These are phyloP conservation scores for Pipistrellus kuhlii DNA, from an alignment of 2,797 vertebrate species.

Conservation along the genomic window DNA sequence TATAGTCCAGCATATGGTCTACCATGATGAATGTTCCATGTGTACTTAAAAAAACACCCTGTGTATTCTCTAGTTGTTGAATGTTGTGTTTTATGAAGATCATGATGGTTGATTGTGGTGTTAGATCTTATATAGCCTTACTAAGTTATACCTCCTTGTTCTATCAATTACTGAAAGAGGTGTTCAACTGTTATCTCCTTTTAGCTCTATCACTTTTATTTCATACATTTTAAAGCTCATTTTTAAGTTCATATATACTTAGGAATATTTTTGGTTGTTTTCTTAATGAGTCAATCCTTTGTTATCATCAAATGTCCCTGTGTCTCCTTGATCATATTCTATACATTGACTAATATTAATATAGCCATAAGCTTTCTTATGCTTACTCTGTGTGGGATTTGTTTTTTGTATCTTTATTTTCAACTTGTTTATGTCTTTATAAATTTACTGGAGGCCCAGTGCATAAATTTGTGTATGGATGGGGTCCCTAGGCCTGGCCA, in stretches of 20 bases:
- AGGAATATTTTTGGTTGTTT: not conserved
- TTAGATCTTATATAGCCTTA: too few species aligned
- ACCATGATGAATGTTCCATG: too few species aligned
- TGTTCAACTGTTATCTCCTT: too few species aligned
- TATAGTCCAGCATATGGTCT: not conserved
- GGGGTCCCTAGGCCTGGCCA: too few species aligned
- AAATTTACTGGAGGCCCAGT: too few species aligned
- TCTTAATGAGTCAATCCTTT: not conserved
- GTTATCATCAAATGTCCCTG: not conserved
- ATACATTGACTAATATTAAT: not conserved
- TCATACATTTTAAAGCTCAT: not conserved
- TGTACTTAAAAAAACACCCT: too few species aligned
- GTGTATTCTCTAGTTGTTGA: too few species aligned
- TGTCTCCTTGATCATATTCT: not conserved
- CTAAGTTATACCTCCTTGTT: too few species aligned
- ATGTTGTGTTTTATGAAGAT: too few species aligned
- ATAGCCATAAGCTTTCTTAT: not conserved
- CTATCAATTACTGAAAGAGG: too few species aligned
- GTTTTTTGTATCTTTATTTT: constrained; percentile 11
- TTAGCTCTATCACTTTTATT: not conserved
- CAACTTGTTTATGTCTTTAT: not conserved
- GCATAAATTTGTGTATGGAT: too few species aligned
- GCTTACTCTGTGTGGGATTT: not conserved
- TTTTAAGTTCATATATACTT: not conserved
- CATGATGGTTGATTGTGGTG: too few species aligned